Evolutionary conservation across 2,113 vertebrate genomes (phyloP).

Genomic region (Crotalus tigris): DNA sequence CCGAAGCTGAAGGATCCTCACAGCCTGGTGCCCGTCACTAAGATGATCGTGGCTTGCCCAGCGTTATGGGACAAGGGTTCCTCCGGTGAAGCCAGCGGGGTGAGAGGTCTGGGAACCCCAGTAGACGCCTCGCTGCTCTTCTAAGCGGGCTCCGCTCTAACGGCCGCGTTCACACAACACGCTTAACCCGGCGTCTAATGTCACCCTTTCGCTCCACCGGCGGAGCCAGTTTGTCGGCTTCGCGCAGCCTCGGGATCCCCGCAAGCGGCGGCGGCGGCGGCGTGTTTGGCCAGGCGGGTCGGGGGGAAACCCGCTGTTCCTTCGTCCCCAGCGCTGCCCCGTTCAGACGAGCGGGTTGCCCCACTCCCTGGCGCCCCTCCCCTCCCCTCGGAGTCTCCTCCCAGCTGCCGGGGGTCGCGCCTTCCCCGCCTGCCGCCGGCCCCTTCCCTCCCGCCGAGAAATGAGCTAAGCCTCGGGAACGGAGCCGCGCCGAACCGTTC

Average conservation of each 20-base stretch:
- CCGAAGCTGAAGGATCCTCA: neutral
- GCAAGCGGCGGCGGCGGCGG: neutral
- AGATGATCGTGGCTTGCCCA: neutral
- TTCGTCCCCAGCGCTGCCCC: neutral
- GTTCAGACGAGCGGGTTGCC: neutral
- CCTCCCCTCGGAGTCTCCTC: slow-evolving; percentile 26
- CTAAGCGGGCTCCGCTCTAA: neutral
- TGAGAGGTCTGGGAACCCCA: neutral
- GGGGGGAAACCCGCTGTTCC: neutral
- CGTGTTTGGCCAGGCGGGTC: no score
- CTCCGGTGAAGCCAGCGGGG: neutral
- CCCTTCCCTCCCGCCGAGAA: neutral
- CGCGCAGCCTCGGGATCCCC: neutral
- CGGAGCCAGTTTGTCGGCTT: neutral
- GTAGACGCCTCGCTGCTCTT: no score
- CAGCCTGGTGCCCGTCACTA: neutral
- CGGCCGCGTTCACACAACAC: no score
- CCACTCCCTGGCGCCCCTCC: neutral
- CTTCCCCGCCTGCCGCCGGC: neutral
- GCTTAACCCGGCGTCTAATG: no score
- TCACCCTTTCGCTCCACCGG: no score
- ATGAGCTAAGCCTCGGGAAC: slow-evolving; percentile 9
- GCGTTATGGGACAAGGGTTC: neutral
- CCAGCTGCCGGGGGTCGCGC: slow-evolving; percentile 3
- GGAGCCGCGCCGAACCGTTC: neutral